phyloP scores from a whole-genome alignment of 2,888 invertebrate genomes.

The Melinopterus prodromus region DNA sequence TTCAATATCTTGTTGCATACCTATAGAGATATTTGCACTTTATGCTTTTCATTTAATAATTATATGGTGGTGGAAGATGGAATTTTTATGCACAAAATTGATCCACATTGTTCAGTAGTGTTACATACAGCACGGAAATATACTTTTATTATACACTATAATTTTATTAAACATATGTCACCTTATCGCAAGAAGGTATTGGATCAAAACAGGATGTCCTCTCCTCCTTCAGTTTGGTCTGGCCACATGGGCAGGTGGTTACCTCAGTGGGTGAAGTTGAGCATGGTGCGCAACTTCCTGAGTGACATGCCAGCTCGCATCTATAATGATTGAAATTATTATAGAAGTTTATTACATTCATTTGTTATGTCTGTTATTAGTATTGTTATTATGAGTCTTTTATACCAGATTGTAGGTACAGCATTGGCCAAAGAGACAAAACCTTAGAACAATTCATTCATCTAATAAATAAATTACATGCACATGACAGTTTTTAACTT shows the following conservation, averaged over 20 bases:
- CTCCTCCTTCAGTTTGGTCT: constrained; percentile 62
- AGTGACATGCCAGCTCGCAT: constrained; percentile 75
- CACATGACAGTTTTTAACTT: too few species aligned
- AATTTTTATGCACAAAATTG: too few species aligned
- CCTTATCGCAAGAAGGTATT: constrained; percentile 80
- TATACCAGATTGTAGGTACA: too few species aligned
- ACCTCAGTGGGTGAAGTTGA: constrained; percentile 68
- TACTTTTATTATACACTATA: background rate
- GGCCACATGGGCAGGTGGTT: constrained; percentile 80
- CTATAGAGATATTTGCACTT: constrained; percentile 47
- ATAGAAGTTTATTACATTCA: background rate
- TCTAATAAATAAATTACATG: too few species aligned
- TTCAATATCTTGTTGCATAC: constrained; percentile 70
- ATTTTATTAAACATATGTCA: constrained; percentile 52
- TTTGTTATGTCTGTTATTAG: too few species aligned
- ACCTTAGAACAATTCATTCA: too few species aligned
- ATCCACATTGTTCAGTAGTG: too few species aligned
- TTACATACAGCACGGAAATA: background rate
- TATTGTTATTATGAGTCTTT: too few species aligned
- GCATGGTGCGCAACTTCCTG: constrained; percentile 73
- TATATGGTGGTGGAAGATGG: too few species aligned
- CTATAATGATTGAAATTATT: background rate
- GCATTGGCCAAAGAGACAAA: too few species aligned
- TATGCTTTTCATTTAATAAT: background rate
- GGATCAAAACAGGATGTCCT: constrained; percentile 81